These are phyloP conservation scores for Sebastes oblongus DNA, from an alignment of 2,797 vertebrate genomes.

Conservation along the genomic window DNA sequence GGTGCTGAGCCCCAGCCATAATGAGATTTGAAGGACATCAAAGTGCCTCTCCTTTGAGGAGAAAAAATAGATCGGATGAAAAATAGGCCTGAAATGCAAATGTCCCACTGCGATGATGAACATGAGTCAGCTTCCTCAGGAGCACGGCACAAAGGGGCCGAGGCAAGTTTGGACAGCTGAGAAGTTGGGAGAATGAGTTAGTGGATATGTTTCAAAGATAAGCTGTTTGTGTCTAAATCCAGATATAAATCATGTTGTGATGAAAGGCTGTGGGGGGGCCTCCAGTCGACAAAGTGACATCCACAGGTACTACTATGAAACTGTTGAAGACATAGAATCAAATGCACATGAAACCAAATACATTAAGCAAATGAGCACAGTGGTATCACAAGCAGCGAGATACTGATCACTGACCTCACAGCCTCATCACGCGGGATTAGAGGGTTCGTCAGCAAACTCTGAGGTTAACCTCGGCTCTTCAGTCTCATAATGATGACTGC, in stretches of 20 bases:
- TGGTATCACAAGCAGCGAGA: neutral
- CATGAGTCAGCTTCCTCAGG: slow-evolving; percentile 67
- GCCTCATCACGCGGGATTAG: neutral
- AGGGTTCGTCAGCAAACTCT: neutral
- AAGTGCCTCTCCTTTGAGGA: slow-evolving; percentile 76
- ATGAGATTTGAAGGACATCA: slow-evolving; percentile 85
- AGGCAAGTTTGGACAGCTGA: slow-evolving; percentile 12
- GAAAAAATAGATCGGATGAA: slow-evolving; percentile 70
- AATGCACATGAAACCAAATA: neutral
- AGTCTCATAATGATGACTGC: neutral
- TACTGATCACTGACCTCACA: neutral
- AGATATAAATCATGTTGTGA: slow-evolving; percentile 33
- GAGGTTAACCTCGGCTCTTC: neutral
- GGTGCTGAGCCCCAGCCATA: slow-evolving; percentile 62
- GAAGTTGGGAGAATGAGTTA: slow-evolving; percentile 43
- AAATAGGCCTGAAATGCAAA: slow-evolving; percentile 79
- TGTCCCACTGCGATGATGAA: slow-evolving; percentile 62
- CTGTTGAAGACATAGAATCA: neutral
- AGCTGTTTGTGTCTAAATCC: slow-evolving; percentile 30
- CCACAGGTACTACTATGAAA: neutral
- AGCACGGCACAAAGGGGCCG: slow-evolving; percentile 59
- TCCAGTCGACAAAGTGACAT: neutral
- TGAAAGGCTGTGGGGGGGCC: slow-evolving; percentile 5
- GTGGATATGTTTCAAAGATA: slow-evolving; percentile 42
- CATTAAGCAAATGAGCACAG: neutral